Evolutionary conservation across 2,113 vertebrate genomes (phyloP).

Genomic region (Corydoras maculifer): DNA sequence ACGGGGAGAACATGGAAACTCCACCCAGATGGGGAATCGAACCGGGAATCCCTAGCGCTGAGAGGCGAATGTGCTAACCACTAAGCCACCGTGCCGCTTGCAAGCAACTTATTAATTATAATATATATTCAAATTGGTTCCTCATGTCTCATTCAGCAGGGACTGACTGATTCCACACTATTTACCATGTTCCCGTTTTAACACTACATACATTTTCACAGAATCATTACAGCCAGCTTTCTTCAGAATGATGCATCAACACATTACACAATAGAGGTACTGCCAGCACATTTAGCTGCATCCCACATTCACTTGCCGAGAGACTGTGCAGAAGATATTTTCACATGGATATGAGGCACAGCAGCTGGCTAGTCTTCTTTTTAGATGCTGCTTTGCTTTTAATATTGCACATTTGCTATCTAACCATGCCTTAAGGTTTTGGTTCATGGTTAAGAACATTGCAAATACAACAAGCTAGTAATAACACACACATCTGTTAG

Average conservation of each 20-base stretch:
- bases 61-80: no score
- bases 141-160: not conserved
- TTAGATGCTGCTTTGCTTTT: not conserved
- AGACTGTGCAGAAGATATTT: conserved; percentile 25
- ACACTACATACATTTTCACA: conserved; percentile 35
- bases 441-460: no score
- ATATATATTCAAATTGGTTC: conserved; percentile 10
- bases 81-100: not conserved
- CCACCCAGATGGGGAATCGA: no score
- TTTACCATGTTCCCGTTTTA: conserved; percentile 15
- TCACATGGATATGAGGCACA: conserved; percentile 26
- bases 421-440: not conserved
- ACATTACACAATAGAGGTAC: conserved; percentile 38
- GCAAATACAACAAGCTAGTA: no score
- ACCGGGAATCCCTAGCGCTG: no score
- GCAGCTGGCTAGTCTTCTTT: conserved; percentile 19
- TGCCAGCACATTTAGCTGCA: conserved; percentile 34
- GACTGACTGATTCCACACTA: conserved; percentile 20
- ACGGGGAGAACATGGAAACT: no score
- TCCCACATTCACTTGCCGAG: conserved; percentile 20
- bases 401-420: not conserved
- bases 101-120: not conserved
- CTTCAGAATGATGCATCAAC: conserved; percentile 41
- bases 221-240: conserved; percentile 36
- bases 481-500: no score